phyloP scores from a whole-genome alignment of 2,797 vertebrate genomes.

The Etheostoma perlongum region DNA sequence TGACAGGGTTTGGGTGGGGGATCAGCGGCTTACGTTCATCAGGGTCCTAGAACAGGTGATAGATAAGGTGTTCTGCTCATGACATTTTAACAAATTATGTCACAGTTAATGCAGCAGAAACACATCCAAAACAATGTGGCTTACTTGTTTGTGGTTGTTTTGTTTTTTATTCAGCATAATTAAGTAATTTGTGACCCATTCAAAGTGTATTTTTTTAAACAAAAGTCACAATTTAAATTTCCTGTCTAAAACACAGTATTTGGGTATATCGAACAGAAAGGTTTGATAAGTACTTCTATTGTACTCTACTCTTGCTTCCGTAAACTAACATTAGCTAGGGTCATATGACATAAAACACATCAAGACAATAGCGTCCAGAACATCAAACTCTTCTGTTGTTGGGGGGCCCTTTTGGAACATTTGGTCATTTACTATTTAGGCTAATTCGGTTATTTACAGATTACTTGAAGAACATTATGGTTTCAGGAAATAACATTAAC shows the following conservation, averaged over 20 bases:
- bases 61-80: not conserved
- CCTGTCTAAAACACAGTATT: not conserved
- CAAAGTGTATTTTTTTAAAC: not conserved
- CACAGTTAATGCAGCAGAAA: not conserved
- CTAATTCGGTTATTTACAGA: not conserved
- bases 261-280: not conserved
- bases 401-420: not conserved
- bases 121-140: not conserved
- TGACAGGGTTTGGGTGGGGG: slow-evolving; percentile 88
- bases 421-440: not conserved
- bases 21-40: slow-evolving; percentile 90
- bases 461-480: not conserved
- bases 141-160: not conserved
- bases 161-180: not conserved
- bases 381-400: not conserved
- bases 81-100: not conserved
- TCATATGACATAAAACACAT: slow-evolving; percentile 46
- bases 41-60: slow-evolving; percentile 79
- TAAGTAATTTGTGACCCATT: not conserved
- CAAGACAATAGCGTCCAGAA: not conserved
- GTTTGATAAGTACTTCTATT: not conserved
- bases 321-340: slow-evolving; percentile 48
- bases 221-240: not conserved
- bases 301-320: slow-evolving; percentile 18
- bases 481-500: rapidly evolving